Base-by-base conservation (phyloP, 2,113 vertebrate genomes). In the Nerophis ophidion region DNA sequence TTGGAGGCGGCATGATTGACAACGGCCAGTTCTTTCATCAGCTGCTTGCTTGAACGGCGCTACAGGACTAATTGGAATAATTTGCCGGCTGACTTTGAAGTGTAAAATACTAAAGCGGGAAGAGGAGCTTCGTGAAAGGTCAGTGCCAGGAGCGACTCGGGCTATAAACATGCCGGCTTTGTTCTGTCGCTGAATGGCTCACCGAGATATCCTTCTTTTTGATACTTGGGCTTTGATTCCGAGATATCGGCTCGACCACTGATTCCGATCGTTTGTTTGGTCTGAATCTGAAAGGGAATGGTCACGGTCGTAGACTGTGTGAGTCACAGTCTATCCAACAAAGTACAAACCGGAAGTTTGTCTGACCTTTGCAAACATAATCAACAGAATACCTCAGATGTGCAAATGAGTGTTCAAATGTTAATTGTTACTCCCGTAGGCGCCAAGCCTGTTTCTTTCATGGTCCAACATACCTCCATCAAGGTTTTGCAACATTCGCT, bases 51-150 rank as follows among this genome's bases (percentile, higher is more conserved):
- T 68, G 59, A 70, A 73, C 15, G 42, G 50, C 4, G 71, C 81
- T 73, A 63, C 57, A 14, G 75, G 81, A 77, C 69, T 84, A 81
- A 86, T 87, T 82, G 71, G 75, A 88, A 88, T 84, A 78, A 86
- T 84, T 80, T 68, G 77, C 63, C 65, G 74, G 67, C 60, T 58
- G 63, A 73, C 86, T 84, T 89, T 89, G 82, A 88, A 87, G 84
- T 81, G 71, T 67, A 81, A 79, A 85, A 73, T 68, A 64, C 26
- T 33, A 56, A 57, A 54, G 70, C 70, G 19, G 5, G 66, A 71
- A 71, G 57, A 59, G 44, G 64, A 74, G 79, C 76, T 74, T 73
- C 45, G 53, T 52, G 44, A 77, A 79, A 85, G 81, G 83, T 83
- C 77, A 84, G 57, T n/a, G 75, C 80, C 63, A 12, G 35, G 69